A percentile compares a stretch with the other conserved stretches of the same genome.
These are phyloP conservation scores for Diloba caeruleocephala DNA, from an alignment of 2,888 invertebrate genomes.

Conservation along the genomic window DNA sequence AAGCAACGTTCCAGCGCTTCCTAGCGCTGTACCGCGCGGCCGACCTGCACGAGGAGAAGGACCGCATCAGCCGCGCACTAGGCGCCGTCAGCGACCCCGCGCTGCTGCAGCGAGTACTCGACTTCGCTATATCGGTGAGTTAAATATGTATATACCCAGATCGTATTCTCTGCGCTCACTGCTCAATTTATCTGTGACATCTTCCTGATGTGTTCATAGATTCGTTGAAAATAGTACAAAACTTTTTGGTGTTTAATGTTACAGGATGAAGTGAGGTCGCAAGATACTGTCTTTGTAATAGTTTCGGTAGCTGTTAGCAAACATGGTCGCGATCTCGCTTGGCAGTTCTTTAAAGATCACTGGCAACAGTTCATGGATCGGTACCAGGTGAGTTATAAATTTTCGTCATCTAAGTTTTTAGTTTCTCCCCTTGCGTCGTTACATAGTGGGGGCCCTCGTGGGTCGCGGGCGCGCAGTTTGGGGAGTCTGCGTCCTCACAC, in stretches of 20 bases:
- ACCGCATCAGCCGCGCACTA: constrained; percentile 95
- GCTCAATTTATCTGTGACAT: no score
- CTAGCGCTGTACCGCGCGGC: constrained; percentile 94
- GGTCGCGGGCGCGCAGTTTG: no score
- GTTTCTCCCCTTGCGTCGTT: neutral
- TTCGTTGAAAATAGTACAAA: no score
- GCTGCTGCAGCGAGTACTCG: constrained; percentile 92
- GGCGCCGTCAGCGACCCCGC: constrained; percentile 93
- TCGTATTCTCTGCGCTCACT: no score
- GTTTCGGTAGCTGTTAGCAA: constrained; percentile 95
- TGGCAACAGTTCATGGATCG: constrained; percentile 93
- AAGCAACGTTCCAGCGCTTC: constrained; percentile 93
- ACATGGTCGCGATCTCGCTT: constrained; percentile 95
- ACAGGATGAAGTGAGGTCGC: constrained; percentile 96
- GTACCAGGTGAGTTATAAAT: constrained; percentile 89
- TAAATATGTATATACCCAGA: no score
- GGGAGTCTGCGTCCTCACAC: no score
- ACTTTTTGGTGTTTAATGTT: neutral
- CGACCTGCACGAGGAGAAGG: constrained; percentile 98
- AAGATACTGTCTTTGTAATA: constrained; percentile 97
- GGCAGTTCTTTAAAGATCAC: constrained; percentile 97
- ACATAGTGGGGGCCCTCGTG: no score
- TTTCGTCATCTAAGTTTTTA: no score
- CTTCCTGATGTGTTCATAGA: no score
- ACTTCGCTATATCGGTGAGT: constrained; percentile 94